phyloP scores from a whole-genome alignment of 1,140 invertebrate genomes.

The Coptotermes formosanus region DNA sequence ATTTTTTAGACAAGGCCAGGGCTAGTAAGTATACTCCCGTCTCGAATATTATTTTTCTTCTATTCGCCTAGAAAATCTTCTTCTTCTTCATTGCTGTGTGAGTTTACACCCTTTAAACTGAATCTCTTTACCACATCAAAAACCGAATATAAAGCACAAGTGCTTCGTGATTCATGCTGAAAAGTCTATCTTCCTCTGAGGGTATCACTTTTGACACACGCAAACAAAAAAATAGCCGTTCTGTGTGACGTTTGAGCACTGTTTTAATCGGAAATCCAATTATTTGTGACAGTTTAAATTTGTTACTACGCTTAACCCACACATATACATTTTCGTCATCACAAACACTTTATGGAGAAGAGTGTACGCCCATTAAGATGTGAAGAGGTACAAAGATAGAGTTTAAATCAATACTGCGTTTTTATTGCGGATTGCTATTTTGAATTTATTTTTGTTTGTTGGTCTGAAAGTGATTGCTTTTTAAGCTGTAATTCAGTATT shows the following conservation, averaged over 20 bases:
- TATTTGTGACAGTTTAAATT: constrained; percentile 7
- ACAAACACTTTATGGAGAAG: not conserved
- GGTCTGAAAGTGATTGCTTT: not conserved
- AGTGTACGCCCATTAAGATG: not conserved
- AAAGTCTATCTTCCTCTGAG: not conserved
- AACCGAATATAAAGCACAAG: not conserved
- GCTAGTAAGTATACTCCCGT: too few relatives aligned
- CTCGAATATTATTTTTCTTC: too few relatives aligned
- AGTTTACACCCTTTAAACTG: not conserved
- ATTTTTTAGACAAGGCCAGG: too few relatives aligned
- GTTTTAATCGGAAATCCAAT: not conserved
- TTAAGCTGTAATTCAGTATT: not conserved
- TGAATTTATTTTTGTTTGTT: not conserved
- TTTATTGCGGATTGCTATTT: not conserved
- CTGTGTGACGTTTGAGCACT: not conserved
- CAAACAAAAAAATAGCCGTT: not conserved
- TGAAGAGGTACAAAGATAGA: not conserved
- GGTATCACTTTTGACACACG: not conserved
- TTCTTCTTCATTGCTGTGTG: too few relatives aligned
- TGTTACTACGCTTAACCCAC: not conserved
- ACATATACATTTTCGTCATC: not conserved
- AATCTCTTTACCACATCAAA: not conserved
- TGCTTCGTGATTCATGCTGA: not conserved
- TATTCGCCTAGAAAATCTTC: too few relatives aligned
- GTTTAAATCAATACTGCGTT: too few relatives aligned